A percentile compares a stretch with the other conserved stretches of the same genome.
These are phyloP conservation scores for Pediacus dermestoides DNA, from an alignment of 2,888 invertebrate species.

Conservation along the genomic window DNA sequence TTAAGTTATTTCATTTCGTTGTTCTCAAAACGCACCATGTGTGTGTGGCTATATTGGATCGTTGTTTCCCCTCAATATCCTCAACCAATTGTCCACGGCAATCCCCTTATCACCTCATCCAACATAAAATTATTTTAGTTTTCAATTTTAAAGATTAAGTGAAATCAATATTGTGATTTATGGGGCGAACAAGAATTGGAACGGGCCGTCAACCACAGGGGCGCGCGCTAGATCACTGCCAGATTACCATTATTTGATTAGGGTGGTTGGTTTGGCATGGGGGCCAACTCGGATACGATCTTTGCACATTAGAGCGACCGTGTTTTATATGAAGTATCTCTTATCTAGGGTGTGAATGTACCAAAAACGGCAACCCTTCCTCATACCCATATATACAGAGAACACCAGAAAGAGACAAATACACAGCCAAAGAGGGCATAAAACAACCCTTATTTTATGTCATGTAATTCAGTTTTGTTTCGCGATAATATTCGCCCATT, in stretches of 20 bases:
- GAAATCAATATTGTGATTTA: slow-evolving; percentile 25
- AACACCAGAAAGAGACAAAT: slow-evolving; percentile 24
- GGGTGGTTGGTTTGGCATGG: slow-evolving; percentile 21
- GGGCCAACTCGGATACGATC: slow-evolving; percentile 23
- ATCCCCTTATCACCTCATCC: too few relatives aligned
- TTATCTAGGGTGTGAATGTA: slow-evolving; percentile 15
- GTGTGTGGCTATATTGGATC: too few relatives aligned
- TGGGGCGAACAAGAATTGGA: slow-evolving; percentile 26
- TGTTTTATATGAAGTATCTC: slow-evolving; percentile 19
- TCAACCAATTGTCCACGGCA: too few relatives aligned
- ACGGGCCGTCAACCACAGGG: slow-evolving; percentile 25
- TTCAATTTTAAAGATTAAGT: too few relatives aligned
- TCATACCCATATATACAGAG: too few relatives aligned
- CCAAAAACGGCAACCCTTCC: too few relatives aligned
- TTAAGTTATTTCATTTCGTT: too few relatives aligned
- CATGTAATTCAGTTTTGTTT: slow-evolving; percentile 26
- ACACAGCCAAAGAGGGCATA: slow-evolving; percentile 13
- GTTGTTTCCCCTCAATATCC: too few relatives aligned
- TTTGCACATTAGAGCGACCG: slow-evolving; percentile 24
- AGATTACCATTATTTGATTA: slow-evolving; percentile 31
- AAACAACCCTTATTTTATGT: slow-evolving; percentile 27
- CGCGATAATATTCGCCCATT: slow-evolving; percentile 24
- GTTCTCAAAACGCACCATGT: too few relatives aligned
- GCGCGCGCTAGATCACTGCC: slow-evolving; percentile 16
- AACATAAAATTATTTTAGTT: too few relatives aligned